Conservation (phyloP, 1,140 invertebrate genomes). For the Trachelipus rathkii region DNA sequence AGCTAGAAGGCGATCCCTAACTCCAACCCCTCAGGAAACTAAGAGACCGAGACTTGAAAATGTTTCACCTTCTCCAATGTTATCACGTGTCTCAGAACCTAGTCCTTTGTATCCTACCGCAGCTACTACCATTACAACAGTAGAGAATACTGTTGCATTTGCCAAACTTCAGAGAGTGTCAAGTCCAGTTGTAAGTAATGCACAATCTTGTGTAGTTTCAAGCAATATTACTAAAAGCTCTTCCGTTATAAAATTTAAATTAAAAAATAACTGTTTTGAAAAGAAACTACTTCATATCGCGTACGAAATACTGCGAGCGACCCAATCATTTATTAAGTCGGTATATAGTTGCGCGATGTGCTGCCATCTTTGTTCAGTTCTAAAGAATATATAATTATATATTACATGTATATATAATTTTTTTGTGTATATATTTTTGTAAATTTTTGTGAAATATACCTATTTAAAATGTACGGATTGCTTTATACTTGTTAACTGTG, state of each 20-base stretch:
- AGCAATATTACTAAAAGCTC: background rate
- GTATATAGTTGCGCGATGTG: too few relatives aligned
- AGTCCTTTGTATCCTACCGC: slow-evolving; percentile 67
- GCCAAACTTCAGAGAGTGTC: slow-evolving; percentile 33
- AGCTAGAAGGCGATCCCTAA: slow-evolving; percentile 36
- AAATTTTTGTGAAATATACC: too few relatives aligned
- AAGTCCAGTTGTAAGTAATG: slow-evolving; percentile 32
- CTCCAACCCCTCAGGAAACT: slow-evolving; percentile 41
- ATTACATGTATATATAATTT: too few relatives aligned
- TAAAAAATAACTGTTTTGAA: too few relatives aligned
- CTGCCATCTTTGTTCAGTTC: too few relatives aligned
- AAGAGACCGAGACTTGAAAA: slow-evolving; percentile 49
- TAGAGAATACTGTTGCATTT: slow-evolving; percentile 59
- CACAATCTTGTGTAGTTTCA: background rate
- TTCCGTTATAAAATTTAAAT: slow-evolving; percentile 2
- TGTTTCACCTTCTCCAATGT: slow-evolving; percentile 50
- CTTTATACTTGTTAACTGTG: too few relatives aligned
- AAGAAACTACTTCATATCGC: too few relatives aligned
- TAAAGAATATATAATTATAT: too few relatives aligned
- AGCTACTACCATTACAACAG: slow-evolving; percentile 66
- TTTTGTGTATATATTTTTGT: too few relatives aligned
- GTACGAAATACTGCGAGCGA: too few relatives aligned
- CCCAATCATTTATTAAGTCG: too few relatives aligned
- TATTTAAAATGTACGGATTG: too few relatives aligned
- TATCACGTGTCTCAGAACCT: slow-evolving; percentile 62